Evolutionary conservation across 2,797 vertebrate genomes (phyloP).

Genomic region (Atherinosoma microstoma): DNA sequence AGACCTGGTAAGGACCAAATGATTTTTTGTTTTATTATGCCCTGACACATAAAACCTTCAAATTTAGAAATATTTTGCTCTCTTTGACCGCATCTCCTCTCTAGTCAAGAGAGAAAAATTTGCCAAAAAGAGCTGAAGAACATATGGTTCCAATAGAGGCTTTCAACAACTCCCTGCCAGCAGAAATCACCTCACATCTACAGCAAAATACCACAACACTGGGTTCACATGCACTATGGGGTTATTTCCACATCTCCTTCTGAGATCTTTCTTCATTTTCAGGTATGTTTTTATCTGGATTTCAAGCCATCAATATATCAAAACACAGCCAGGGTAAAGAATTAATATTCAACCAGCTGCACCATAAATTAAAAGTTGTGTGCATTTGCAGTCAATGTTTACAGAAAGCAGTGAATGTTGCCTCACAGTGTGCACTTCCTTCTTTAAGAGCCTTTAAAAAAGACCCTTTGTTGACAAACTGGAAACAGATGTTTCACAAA

Average conservation of each 20-base stretch:
- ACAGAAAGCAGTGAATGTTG: conserved; percentile 31
- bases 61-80: not conserved
- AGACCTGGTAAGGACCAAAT: not conserved
- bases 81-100: not conserved
- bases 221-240: conserved; percentile 21
- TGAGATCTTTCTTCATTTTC: conserved; percentile 5
- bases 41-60: not conserved
- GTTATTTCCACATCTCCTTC: conserved; percentile 1
- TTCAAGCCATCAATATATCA: not conserved
- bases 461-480: conserved; percentile 51
- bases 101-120: conserved; percentile 1
- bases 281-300: not conserved
- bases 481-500: conserved; percentile 64
- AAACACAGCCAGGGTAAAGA: not conserved
- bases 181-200: conserved; percentile 45
- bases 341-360: not conserved
- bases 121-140: conserved; percentile 37
- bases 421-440: conserved; percentile 32
- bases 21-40: not conserved
- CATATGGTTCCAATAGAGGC: conserved; percentile 71
- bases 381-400: conserved; percentile 40
- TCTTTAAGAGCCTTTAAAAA: conserved; percentile 38
- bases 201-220: conserved; percentile 16
- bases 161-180: conserved; percentile 29
- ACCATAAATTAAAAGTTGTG: conserved; percentile 34